Percentiles rank a stretch among this genome's conserved stretches.
Evolutionary conservation across 2,888 invertebrate species (phyloP).

Genomic region (Caenorhabditis sulstoni): DNA sequence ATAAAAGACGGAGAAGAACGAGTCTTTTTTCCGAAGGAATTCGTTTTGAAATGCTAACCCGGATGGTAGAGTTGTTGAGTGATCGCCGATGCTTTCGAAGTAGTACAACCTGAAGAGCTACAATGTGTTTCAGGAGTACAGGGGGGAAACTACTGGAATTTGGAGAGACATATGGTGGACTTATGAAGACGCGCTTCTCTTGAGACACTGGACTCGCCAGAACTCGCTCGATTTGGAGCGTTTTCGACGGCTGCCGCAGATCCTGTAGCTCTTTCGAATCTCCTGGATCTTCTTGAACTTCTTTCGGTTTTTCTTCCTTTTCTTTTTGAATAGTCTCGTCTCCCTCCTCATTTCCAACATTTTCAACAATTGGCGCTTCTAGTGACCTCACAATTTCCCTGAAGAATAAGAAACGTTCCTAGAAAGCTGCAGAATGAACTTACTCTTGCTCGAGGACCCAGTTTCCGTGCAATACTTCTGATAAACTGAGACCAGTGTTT

Average conservation of each 20-base stretch:
- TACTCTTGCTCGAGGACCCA: constrained; percentile 40
- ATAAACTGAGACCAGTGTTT: background rate
- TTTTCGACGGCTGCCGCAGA: no score
- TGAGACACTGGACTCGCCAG: no score
- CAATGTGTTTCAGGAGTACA: no score
- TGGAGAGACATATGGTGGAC: background rate
- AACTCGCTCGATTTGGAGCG: no score
- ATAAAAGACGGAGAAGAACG: constrained; percentile 2
- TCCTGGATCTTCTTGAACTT: no score
- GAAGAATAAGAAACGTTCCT: background rate
- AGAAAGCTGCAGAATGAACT: constrained; percentile 1
- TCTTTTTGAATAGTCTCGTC: background rate
- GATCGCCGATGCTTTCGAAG: background rate
- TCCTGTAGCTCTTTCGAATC: no score
- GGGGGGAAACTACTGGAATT: no score
- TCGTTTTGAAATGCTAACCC: background rate
- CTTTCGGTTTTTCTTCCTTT: background rate
- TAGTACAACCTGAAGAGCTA: background rate
- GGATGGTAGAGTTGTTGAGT: constrained; percentile 3
- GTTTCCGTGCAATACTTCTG: constrained; percentile 32
- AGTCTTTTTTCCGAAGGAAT: background rate
- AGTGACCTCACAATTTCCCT: background rate
- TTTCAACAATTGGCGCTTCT: no score
- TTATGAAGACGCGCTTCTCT: background rate
- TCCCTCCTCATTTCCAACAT: background rate